Evolutionary conservation across 2,888 invertebrate genomes (phyloP).

Genomic region (Dyspetes luteomarginatus): DNA sequence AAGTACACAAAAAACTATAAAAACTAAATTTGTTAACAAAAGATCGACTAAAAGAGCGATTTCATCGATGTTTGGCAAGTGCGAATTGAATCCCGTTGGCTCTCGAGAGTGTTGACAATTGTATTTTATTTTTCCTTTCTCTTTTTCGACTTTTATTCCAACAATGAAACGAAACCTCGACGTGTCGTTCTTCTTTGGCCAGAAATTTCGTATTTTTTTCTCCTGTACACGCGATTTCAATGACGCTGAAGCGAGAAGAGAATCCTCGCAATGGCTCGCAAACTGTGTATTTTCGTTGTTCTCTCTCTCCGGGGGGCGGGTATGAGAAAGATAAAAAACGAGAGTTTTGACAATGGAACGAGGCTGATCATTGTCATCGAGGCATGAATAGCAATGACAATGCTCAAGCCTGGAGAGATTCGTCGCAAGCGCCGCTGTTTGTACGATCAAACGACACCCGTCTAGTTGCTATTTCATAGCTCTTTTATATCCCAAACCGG

Average conservation of each 20-base stretch:
- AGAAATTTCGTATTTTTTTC: neutral
- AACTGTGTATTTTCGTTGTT: neutral
- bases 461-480: constrained; percentile 26
- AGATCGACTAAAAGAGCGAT: neutral
- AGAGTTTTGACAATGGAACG: neutral
- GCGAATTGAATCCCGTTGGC: neutral
- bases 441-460: constrained; percentile 24
- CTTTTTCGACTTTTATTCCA: neutral
- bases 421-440: neutral
- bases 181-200: neutral
- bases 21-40: neutral
- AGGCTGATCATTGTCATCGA: neutral
- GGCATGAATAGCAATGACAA: neutral
- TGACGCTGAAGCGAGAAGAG: neutral
- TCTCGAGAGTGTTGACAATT: neutral
- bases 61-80: neutral
- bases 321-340: too few species aligned
- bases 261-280: neutral
- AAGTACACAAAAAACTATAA: too few species aligned
- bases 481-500: neutral
- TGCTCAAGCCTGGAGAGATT: too few species aligned
- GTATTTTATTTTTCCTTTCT: neutral
- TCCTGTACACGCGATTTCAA: neutral
- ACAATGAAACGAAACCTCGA: neutral
- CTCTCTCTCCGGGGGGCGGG: neutral